Conservation (phyloP, 37 sponge, comb jelly and placozoan species). For the Crambe crambe region DNA sequence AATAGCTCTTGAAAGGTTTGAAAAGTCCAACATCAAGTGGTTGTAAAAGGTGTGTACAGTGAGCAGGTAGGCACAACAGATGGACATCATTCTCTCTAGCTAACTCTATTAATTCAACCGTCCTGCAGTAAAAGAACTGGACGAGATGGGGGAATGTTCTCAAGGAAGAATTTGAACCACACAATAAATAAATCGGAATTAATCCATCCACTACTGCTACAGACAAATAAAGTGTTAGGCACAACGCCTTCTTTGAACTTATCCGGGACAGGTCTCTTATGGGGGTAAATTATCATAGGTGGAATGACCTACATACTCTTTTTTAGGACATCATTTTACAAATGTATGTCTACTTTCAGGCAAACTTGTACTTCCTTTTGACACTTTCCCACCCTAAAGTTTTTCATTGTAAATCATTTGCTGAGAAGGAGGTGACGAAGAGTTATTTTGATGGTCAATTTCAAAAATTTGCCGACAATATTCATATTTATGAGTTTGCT, state of each 20-base stretch:
- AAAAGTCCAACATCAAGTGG: not conserved
- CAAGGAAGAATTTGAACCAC: not conserved
- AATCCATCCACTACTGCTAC: not conserved
- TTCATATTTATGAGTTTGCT: too few species aligned
- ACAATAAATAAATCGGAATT: not conserved
- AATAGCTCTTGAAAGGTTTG: not conserved
- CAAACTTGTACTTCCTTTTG: too few species aligned
- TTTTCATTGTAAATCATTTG: too few species aligned
- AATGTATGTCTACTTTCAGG: too few species aligned
- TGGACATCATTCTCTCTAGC: not conserved
- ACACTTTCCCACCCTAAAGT: too few species aligned
- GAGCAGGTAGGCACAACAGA: not conserved
- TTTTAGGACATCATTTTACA: too few species aligned
- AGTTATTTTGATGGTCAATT: too few species aligned
- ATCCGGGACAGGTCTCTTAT: not conserved
- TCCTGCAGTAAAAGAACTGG: not conserved
- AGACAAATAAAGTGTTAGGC: not conserved
- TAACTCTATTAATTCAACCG: not conserved
- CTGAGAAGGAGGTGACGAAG: too few species aligned
- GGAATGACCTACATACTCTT: too few species aligned
- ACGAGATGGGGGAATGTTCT: not conserved
- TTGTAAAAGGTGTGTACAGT: not conserved
- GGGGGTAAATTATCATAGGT: constrained; percentile 1
- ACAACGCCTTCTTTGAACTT: not conserved
- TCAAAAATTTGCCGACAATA: too few species aligned